Conservation (phyloP, 1,140 invertebrate species). For the Orchesella cincta region DNA sequence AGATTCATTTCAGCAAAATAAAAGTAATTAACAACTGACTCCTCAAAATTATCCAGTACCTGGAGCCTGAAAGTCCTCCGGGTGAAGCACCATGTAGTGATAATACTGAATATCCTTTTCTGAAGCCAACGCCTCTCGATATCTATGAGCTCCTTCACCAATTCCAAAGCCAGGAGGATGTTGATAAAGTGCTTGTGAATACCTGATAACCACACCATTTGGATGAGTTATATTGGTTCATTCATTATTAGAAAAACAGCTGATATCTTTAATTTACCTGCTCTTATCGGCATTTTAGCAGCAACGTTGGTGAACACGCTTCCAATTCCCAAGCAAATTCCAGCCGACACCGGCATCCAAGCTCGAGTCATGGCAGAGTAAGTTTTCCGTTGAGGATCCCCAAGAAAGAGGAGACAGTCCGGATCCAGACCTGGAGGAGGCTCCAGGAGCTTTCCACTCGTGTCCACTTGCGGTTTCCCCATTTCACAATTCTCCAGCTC, state of each 20-base stretch:
- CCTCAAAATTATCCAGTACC: too few relatives aligned
- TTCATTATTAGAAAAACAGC: too few relatives aligned
- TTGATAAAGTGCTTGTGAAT: constrained; percentile 61
- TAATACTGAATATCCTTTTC: constrained; percentile 67
- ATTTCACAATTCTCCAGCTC: too few relatives aligned
- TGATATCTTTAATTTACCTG: constrained; percentile 7
- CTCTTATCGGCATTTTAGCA: not conserved
- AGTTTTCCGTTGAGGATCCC: not conserved
- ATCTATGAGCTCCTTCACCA: constrained; percentile 56
- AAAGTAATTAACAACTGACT: too few relatives aligned
- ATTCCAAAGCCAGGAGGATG: constrained; percentile 52
- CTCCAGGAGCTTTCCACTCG: not conserved
- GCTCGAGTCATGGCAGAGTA: not conserved
- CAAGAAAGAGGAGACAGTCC: constrained; percentile 12
- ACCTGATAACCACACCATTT: too few relatives aligned
- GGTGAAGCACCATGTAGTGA: constrained; percentile 70
- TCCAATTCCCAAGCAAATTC: not conserved
- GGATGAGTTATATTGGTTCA: too few relatives aligned
- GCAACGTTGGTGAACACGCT: not conserved
- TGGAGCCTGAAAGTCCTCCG: constrained; percentile 68
- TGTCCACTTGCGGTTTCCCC: too few relatives aligned
- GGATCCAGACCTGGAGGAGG: constrained; percentile 14
- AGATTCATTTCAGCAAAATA: too few relatives aligned
- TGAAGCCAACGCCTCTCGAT: constrained; percentile 58
- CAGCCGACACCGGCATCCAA: not conserved